Percentiles rank a stretch among this genome's conserved stretches.
These are phyloP conservation scores for Anarsia innoxiella DNA, from an alignment of 2,888 invertebrate species.

Conservation along the genomic window DNA sequence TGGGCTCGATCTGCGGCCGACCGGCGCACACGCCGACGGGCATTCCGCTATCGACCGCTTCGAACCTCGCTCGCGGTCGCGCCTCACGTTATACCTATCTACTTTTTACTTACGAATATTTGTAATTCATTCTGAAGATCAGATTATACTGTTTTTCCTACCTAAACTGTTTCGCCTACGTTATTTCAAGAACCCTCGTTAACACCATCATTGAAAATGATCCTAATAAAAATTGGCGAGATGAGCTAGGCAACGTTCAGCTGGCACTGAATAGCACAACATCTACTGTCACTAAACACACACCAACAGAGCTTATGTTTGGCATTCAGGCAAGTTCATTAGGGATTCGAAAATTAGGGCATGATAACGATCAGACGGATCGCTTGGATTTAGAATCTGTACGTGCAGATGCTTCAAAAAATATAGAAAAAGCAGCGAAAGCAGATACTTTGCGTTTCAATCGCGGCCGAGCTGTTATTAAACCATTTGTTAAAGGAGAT, in stretches of 20 bases:
- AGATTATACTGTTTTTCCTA: too few relatives aligned
- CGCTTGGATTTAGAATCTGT: not conserved
- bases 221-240: constrained; percentile 19
- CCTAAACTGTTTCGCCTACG: too few relatives aligned
- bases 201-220: constrained; percentile 18
- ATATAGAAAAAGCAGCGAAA: constrained; percentile 1
- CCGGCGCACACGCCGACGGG: too few relatives aligned
- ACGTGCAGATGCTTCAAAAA: not conserved
- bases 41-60: too few relatives aligned
- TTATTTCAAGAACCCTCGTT: too few relatives aligned
- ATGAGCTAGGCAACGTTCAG: constrained; percentile 21
- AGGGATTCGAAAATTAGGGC: constrained; percentile 7
- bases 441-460: not conserved
- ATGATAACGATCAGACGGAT: not conserved
- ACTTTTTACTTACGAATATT: too few relatives aligned
- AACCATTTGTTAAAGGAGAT: constrained; percentile 2
- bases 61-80: too few relatives aligned
- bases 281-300: constrained; percentile 14
- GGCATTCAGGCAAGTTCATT: constrained; percentile 15
- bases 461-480: not conserved
- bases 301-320: constrained; percentile 19
- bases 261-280: constrained; percentile 19
- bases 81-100: too few relatives aligned
- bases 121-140: too few relatives aligned
- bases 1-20: too few relatives aligned